Evolutionary conservation across 2,797 vertebrate species (phyloP).

Genomic region (Scomberomorus guttatus): DNA sequence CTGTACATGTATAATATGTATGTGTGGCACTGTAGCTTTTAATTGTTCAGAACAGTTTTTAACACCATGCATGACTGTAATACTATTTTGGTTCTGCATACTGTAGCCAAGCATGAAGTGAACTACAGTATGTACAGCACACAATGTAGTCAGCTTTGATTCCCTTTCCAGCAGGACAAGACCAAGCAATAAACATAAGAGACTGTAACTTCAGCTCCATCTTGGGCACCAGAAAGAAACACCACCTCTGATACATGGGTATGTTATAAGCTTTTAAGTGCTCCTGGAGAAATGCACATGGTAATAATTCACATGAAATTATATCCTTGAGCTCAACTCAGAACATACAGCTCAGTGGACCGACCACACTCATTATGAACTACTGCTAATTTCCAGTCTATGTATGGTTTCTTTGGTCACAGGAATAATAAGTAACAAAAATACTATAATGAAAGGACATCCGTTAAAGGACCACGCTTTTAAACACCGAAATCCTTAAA

Average conservation of each 20-base stretch:
- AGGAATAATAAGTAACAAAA: constrained; percentile 50
- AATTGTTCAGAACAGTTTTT: constrained; percentile 5
- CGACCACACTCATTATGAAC: constrained; percentile 71
- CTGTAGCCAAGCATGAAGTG: constrained; percentile 4
- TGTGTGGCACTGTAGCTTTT: constrained; percentile 1
- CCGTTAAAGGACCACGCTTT: constrained; percentile 36
- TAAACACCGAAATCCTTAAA: constrained; percentile 50
- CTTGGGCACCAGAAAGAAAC: constrained; percentile 44
- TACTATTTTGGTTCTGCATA: constrained; percentile 10
- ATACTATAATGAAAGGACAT: constrained; percentile 50
- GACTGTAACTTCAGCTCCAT: constrained; percentile 39
- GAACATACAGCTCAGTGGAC: constrained; percentile 68
- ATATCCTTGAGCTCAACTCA: constrained; percentile 70
- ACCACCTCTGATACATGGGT: constrained; percentile 51
- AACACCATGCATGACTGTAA: constrained; percentile 10
- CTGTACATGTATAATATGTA: not conserved
- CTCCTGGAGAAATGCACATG: constrained; percentile 64
- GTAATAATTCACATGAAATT: constrained; percentile 77
- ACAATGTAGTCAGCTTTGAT: constrained; percentile 16
- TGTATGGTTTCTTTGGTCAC: constrained; percentile 40
- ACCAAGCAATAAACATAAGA: constrained; percentile 61
- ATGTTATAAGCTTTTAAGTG: constrained; percentile 66
- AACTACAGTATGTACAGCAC: constrained; percentile 1
- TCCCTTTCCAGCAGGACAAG: constrained; percentile 48
- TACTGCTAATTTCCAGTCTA: constrained; percentile 65